These are phyloP conservation scores for Staurois parvus DNA, from an alignment of 2,797 vertebrate species.

Conservation along the genomic window DNA sequence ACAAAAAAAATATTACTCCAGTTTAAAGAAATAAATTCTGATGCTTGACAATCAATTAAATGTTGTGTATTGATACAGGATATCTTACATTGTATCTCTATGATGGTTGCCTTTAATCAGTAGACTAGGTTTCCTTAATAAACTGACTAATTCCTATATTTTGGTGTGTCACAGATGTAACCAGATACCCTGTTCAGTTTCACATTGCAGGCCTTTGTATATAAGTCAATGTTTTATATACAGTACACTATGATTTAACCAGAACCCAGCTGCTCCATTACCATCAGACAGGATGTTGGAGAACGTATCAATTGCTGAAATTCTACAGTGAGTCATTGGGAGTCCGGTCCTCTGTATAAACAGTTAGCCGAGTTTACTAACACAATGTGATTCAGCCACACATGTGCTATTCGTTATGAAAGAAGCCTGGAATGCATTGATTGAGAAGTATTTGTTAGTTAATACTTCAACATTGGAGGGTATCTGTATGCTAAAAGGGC, in stretches of 20 bases:
- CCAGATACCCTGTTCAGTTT: not conserved
- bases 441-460: not conserved
- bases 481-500: not conserved
- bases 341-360: constrained; percentile 8
- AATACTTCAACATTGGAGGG: not conserved
- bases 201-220: not conserved
- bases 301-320: not conserved
- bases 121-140: not conserved
- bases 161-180: not conserved
- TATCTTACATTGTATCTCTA: not conserved
- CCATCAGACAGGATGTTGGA: constrained; percentile 46
- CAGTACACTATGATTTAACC: not conserved
- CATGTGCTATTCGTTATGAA: constrained; percentile 34
- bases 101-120: not conserved
- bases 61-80: not conserved
- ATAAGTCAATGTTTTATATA: constrained; percentile 9
- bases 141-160: not conserved
- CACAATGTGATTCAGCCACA: constrained; percentile 2
- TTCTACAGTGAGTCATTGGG: not conserved
- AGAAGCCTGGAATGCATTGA: constrained; percentile 5
- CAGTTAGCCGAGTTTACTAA: constrained; percentile 37
- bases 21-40: too few species aligned
- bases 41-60: not conserved
- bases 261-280: constrained; percentile 30
- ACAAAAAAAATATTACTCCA: too few species aligned